These are phyloP conservation scores for Drosophila lini DNA, from an alignment of 1,140 invertebrate genomes.

Conservation along the genomic window DNA sequence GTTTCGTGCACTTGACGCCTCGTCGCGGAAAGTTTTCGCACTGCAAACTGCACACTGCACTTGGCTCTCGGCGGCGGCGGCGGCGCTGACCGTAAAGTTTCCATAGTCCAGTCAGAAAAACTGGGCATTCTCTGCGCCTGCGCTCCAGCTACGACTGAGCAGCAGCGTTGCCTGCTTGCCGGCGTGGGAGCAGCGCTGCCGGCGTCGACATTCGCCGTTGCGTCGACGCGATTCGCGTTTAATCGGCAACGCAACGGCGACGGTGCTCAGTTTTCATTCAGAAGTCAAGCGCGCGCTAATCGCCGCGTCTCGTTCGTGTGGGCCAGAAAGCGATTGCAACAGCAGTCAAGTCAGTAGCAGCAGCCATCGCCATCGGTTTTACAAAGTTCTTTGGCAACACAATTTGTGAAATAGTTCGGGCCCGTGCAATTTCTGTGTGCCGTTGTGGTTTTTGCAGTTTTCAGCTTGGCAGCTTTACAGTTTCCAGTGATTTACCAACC, in stretches of 20 bases:
- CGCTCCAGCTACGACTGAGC: slow-evolving; percentile 12
- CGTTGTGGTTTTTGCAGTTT: slow-evolving; percentile 74
- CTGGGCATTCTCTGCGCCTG: slow-evolving; percentile 49
- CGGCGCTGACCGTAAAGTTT: slow-evolving; percentile 44
- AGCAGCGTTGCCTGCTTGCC: not conserved
- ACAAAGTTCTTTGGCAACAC: slow-evolving; percentile 74
- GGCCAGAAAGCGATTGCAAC: slow-evolving; percentile 63
- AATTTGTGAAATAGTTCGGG: slow-evolving; percentile 73
- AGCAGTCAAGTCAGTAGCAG: slow-evolving; percentile 15
- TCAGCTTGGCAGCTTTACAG: slow-evolving; percentile 51
- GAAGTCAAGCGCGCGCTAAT: slow-evolving; percentile 70
- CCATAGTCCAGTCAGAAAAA: slow-evolving; percentile 23
- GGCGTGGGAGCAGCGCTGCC: slow-evolving; percentile 13
- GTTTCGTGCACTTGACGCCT: slow-evolving; percentile 38
- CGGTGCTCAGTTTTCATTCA: slow-evolving; percentile 77
- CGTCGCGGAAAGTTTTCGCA: slow-evolving; percentile 48
- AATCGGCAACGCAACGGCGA: slow-evolving; percentile 54
- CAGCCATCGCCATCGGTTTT: slow-evolving; percentile 47
- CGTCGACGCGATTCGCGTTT: slow-evolving; percentile 68
- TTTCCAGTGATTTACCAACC: slow-evolving; percentile 71
- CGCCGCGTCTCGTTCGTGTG: slow-evolving; percentile 38
- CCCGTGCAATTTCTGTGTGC: slow-evolving; percentile 69
- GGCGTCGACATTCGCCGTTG: slow-evolving; percentile 22
- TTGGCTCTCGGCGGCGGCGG: slow-evolving; percentile 13
- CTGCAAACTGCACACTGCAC: slow-evolving; percentile 37